Evolutionary conservation across 2,113 vertebrate genomes (phyloP), one percentile per base, ranked within the genome.

Genomic region (Oreotrochilus melanogaster): DNA sequence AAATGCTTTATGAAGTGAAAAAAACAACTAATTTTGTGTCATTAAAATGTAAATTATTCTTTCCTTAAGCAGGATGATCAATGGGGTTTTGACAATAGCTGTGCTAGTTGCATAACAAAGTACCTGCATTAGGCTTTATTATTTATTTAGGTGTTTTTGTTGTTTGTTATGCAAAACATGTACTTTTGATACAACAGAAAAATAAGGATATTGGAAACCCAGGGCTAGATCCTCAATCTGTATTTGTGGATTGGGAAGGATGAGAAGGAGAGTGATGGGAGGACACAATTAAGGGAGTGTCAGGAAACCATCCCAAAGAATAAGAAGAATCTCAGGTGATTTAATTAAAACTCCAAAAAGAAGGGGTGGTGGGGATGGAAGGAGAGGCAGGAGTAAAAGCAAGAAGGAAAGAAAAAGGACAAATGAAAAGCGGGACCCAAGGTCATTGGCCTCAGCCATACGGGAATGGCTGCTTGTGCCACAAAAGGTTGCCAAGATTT

Each of bases 21-120:
- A 88, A 88, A 78, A 10, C 15, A 78, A 51, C 53, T 71, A 87
- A 78, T 90, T 84, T 82, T 75, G 35, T 89, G 62, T 51, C 47
- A 81, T 80, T 95, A 84, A 95, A 95, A 92, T 67, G 50, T 67
- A 90, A 93, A 91, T 86, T 53, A 78, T 89, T 74, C 73, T 89
- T 90, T 88, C 70, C 37, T 50, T 80, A 78, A 92, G 43, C 79
- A 75, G 43, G 31, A 86, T 58, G 23, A 86, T 93, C 91, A 81
- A 75, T 72, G n/a, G 5, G 14, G 47, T 88, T 95, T 92, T 96
- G 48, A 88, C 88, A 92, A 74, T 60, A 81, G 75, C 75, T 78
- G 23, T 64, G 67, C 56, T 88, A 70, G 71, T 39, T 92, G 81
- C 72, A 88, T 86, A 83, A 89, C 71, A 78, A 94, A 83, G 39